These are phyloP conservation scores for Reticulitermes speratus DNA, from an alignment of 1,140 invertebrate genomes.

Conservation along the genomic window DNA sequence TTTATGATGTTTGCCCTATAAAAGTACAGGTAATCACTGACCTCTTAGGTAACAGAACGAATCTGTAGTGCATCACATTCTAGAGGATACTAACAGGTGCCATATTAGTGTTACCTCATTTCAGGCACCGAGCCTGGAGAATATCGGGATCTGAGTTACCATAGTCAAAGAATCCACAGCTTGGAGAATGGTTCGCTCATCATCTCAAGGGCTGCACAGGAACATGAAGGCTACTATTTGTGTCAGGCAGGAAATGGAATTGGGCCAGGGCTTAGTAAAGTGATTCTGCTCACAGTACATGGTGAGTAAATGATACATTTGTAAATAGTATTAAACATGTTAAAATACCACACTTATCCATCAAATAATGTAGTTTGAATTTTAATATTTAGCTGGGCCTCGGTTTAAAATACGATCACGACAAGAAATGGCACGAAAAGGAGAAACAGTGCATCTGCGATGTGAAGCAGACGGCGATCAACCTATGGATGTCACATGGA, in stretches of 20 bases:
- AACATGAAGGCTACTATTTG: conserved; percentile 50
- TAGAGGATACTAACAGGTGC: too few species aligned
- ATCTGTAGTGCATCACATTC: too few species aligned
- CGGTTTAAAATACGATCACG: conserved; percentile 48
- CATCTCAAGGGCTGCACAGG: conserved; percentile 45
- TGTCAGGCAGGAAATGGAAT: conserved; percentile 53
- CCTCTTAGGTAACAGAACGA: too few species aligned
- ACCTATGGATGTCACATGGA: conserved; percentile 61
- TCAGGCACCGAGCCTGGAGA: conserved; percentile 42
- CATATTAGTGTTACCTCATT: too few species aligned
- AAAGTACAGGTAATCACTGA: too few species aligned
- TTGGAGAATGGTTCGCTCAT: conserved; percentile 49
- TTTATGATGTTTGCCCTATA: too few species aligned
- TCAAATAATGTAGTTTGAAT: conserved; percentile 1
- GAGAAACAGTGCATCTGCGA: conserved; percentile 52
- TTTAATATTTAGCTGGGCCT: conserved; percentile 46
- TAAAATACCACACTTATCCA: not conserved
- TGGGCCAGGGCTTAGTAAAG: conserved; percentile 53
- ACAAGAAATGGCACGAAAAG: conserved; percentile 51
- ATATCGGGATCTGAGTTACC: conserved; percentile 40
- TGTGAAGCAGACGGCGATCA: conserved; percentile 63
- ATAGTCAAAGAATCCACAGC: conserved; percentile 23
- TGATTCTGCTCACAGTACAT: conserved; percentile 55
- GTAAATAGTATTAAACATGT: too few species aligned
- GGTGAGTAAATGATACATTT: conserved; percentile 43